Percentiles rank a stretch among this genome's conserved stretches.
Evolutionary conservation across 2,797 vertebrate genomes (phyloP).

Genomic region (Poeciliopsis infans): DNA sequence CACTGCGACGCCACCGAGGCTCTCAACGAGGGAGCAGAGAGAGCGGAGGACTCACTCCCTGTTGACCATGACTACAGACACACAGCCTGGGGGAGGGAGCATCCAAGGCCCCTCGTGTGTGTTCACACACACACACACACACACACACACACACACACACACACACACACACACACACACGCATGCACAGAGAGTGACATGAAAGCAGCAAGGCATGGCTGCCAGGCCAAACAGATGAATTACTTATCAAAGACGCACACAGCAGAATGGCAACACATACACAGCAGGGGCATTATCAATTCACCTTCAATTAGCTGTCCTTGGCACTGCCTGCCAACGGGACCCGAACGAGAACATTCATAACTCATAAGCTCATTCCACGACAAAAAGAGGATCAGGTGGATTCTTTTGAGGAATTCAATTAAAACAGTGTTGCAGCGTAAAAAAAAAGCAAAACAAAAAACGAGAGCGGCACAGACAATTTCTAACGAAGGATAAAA

Average conservation of each 20-base stretch:
- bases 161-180: too few relatives aligned
- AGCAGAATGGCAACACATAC: slow-evolving; percentile 62
- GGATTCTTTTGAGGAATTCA: slow-evolving; percentile 63
- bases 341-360: slow-evolving; percentile 46
- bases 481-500: slow-evolving; percentile 58
- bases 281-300: slow-evolving; percentile 71
- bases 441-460: slow-evolving; percentile 7
- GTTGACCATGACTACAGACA: slow-evolving; percentile 74
- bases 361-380: slow-evolving; percentile 42
- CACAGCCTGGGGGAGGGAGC: slow-evolving; percentile 64
- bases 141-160: not conserved
- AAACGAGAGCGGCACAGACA: slow-evolving; percentile 7
- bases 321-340: slow-evolving; percentile 56
- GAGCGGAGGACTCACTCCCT: slow-evolving; percentile 62
- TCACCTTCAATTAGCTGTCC: slow-evolving; percentile 77
- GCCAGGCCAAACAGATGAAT: slow-evolving; percentile 78
- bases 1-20: slow-evolving; percentile 55
- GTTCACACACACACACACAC: slow-evolving; percentile 24
- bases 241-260: slow-evolving; percentile 73
- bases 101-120: slow-evolving; percentile 58
- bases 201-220: slow-evolving; percentile 74
- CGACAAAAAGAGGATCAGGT: slow-evolving; percentile 51
- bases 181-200: slow-evolving; percentile 53
- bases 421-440: slow-evolving; percentile 54
- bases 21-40: slow-evolving; percentile 51